Percentiles rank a stretch among this genome's conserved stretches.
Evolutionary conservation across 2,888 invertebrate genomes (phyloP).

Genomic region (Zele albiditarsus): DNA sequence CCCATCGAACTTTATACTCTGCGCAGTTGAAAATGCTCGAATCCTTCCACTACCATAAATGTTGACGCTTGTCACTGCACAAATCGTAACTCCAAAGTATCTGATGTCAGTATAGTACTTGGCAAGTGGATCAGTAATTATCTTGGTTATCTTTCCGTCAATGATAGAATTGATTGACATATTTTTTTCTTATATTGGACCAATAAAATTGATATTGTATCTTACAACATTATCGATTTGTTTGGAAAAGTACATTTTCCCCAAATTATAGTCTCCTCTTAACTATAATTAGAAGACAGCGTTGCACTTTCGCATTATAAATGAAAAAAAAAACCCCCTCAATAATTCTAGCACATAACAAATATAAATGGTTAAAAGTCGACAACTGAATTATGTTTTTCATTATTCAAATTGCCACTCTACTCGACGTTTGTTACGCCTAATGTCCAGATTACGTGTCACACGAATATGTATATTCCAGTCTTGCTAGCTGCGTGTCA

Average conservation of each 20-base stretch:
- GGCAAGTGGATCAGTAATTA: not conserved
- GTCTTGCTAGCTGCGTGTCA: conserved; percentile 48
- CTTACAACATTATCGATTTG: too few relatives aligned
- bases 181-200: too few relatives aligned
- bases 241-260: too few relatives aligned
- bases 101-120: not conserved
- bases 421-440: conserved; percentile 45
- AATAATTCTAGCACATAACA: not conserved
- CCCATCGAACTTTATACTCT: not conserved
- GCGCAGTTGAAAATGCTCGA: not conserved
- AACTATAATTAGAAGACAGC: too few relatives aligned
- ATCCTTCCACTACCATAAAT: not conserved
- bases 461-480: conserved; percentile 45
- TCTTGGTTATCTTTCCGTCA: not conserved
- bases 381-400: conserved; percentile 32
- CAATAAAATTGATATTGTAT: too few relatives aligned
- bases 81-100: conserved; percentile 1
- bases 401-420: conserved; percentile 29
- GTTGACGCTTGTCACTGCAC: not conserved
- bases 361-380: conserved; percentile 16
- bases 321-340: not conserved
- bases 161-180: too few relatives aligned
- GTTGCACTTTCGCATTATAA: not conserved
- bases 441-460: conserved; percentile 54
- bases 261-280: too few relatives aligned